These are phyloP conservation scores for Diarsia mendica DNA, from an alignment of 2,888 invertebrate species.

Conservation along the genomic window DNA sequence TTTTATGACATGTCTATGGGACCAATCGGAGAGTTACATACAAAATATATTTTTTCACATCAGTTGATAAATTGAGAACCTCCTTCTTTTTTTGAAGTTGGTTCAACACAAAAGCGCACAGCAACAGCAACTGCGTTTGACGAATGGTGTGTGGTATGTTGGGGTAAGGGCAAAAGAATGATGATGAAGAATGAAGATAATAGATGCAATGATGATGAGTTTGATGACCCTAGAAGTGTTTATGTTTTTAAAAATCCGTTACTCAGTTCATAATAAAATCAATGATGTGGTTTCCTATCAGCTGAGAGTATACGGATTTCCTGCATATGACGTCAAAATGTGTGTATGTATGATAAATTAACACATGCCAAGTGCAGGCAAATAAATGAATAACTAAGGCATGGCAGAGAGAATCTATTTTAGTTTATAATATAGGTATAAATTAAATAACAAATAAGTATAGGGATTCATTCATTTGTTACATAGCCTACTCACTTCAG, in stretches of 20 bases:
- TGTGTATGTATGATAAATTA: constrained; percentile 13
- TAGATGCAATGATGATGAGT: neutral
- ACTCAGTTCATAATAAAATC: neutral
- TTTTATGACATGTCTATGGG: too few species aligned
- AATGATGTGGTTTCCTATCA: neutral
- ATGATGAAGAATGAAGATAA: neutral
- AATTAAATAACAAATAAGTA: neutral
- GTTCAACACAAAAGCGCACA: constrained; percentile 9
- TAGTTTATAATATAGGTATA: neutral
- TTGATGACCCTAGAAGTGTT: too few species aligned
- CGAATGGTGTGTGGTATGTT: neutral
- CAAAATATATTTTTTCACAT: too few species aligned
- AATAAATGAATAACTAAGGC: constrained; percentile 8
- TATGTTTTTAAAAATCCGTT: neutral
- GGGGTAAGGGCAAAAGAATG: neutral
- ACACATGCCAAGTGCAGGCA: neutral
- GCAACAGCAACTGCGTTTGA: neutral
- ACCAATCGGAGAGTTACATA: too few species aligned
- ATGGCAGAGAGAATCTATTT: neutral
- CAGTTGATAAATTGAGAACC: too few species aligned
- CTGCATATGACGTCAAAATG: neutral
- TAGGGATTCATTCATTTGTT: too few species aligned
- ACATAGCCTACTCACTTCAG: too few species aligned
- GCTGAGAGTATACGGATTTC: neutral
- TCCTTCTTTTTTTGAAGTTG: too few species aligned